phyloP scores from a whole-genome alignment of 2,113 vertebrate genomes.

The Nothocercus nigrocapillus region DNA sequence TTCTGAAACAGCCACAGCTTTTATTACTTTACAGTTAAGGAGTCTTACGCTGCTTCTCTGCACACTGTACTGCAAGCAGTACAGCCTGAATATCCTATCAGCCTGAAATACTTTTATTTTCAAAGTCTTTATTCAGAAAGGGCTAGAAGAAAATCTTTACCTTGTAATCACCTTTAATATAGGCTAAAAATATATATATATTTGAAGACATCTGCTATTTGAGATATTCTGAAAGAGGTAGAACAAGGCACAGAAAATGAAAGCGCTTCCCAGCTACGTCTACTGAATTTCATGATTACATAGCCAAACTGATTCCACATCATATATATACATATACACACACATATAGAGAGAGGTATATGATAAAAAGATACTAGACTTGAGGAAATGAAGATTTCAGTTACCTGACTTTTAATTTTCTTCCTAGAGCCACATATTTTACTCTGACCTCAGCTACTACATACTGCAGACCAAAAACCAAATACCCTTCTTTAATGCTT shows the following conservation, averaged over 20 bases:
- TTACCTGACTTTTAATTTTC: not conserved
- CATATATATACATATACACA: too few relatives aligned
- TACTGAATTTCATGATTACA: not conserved
- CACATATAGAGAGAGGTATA: not conserved
- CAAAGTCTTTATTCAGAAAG: not conserved
- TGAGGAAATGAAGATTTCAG: not conserved
- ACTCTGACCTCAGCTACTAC: not conserved
- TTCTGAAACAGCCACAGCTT: not conserved
- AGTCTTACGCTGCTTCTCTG: not conserved
- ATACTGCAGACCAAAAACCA: too few relatives aligned
- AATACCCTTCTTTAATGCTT: not conserved
- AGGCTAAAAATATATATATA: not conserved
- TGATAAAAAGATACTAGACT: accelerated
- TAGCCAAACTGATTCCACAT: not conserved
- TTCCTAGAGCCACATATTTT: accelerated
- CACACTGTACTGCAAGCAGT: not conserved
- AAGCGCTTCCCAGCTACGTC: not conserved
- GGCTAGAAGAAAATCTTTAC: not conserved
- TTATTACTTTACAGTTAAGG: not conserved
- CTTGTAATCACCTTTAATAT: not conserved
- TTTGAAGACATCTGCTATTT: not conserved
- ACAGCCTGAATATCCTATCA: not conserved
- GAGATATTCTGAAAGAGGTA: not conserved
- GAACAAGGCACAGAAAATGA: not conserved
- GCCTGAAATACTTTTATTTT: not conserved